A percentile compares a stretch with the other conserved stretches of the same genome.
phyloP scores from a whole-genome alignment of 2,888 invertebrate species.

The Trissoscelio sp. region DNA sequence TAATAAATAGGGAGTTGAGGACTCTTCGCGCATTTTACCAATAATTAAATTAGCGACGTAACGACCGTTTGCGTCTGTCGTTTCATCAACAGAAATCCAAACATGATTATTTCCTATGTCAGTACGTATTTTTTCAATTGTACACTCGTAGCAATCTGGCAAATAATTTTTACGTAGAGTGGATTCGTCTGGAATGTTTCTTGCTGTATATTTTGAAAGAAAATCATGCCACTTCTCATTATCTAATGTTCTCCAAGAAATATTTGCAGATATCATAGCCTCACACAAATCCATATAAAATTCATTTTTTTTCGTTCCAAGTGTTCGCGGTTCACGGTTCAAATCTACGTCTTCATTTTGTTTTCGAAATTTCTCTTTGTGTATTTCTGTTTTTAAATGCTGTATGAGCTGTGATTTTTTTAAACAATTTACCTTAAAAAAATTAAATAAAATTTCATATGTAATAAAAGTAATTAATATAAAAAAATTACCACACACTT shows the following conservation, averaged over 20 bases:
- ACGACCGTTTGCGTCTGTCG: slow-evolving; percentile 17
- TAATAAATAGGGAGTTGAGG: slow-evolving; percentile 6
- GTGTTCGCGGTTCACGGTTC: not conserved
- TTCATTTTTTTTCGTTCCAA: slow-evolving; percentile 16
- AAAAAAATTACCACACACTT: no score
- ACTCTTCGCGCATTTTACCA: slow-evolving; percentile 20
- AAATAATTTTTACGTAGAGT: slow-evolving; percentile 67
- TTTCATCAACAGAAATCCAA: slow-evolving; percentile 54
- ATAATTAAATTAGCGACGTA: slow-evolving; percentile 39
- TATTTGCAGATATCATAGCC: slow-evolving; percentile 33
- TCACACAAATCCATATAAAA: slow-evolving; percentile 20
- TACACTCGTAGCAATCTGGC: slow-evolving; percentile 35
- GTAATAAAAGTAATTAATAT: no score
- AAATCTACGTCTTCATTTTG: slow-evolving; percentile 1
- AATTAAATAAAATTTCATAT: not conserved
- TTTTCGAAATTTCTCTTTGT: slow-evolving; percentile 7
- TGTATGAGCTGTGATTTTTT: slow-evolving; percentile 18
- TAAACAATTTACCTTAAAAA: not conserved
- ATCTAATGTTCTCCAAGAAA: slow-evolving; percentile 18
- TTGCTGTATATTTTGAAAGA: slow-evolving; percentile 22
- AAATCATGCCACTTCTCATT: slow-evolving; percentile 12
- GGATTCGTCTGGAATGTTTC: slow-evolving; percentile 56
- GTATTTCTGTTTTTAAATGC: slow-evolving; percentile 5
- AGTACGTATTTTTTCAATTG: slow-evolving; percentile 45
- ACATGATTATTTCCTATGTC: slow-evolving; percentile 63